Conservation (phyloP, 2,797 vertebrate genomes). For the Eulemur coronatus region DNA sequence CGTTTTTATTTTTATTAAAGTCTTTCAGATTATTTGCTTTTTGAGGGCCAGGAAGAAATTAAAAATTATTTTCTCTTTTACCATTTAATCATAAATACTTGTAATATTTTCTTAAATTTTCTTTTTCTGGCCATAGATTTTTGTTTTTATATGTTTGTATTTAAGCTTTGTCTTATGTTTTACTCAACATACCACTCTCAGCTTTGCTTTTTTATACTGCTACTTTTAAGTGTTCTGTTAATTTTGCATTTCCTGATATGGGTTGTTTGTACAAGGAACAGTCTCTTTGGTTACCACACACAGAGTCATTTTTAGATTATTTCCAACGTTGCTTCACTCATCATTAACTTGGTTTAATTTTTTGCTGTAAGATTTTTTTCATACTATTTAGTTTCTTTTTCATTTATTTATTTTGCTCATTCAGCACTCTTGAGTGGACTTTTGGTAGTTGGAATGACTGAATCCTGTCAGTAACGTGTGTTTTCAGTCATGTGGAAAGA, state of each 20-base stretch:
- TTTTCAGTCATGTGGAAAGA: not conserved
- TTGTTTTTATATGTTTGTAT: not conserved
- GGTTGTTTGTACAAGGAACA: not conserved
- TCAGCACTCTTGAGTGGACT: not conserved
- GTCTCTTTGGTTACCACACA: not conserved
- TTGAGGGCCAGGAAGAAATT: not conserved
- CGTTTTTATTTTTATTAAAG: conserved; percentile 9
- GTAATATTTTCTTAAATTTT: not conserved
- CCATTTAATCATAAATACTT: not conserved
- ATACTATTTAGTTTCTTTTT: not conserved
- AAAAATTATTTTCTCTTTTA: conserved; percentile 1
- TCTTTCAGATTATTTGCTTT: not conserved
- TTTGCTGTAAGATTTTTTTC: not conserved
- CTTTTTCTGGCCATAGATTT: not conserved
- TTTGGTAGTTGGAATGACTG: not conserved
- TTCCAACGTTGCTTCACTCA: not conserved
- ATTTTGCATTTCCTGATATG: not conserved
- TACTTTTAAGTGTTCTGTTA: not conserved
- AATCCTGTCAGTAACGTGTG: not conserved
- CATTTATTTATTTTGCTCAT: not conserved
- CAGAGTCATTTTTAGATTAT: not conserved
- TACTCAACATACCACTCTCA: not conserved
- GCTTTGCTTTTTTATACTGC: not conserved
- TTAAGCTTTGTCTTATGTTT: not conserved
- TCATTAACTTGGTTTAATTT: not conserved